A percentile compares a stretch with the other conserved stretches of the same genome.
Evolutionary conservation across 64 coral and sea anemone genomes (phyloP).

Genomic region (Stylophora pistillata): DNA sequence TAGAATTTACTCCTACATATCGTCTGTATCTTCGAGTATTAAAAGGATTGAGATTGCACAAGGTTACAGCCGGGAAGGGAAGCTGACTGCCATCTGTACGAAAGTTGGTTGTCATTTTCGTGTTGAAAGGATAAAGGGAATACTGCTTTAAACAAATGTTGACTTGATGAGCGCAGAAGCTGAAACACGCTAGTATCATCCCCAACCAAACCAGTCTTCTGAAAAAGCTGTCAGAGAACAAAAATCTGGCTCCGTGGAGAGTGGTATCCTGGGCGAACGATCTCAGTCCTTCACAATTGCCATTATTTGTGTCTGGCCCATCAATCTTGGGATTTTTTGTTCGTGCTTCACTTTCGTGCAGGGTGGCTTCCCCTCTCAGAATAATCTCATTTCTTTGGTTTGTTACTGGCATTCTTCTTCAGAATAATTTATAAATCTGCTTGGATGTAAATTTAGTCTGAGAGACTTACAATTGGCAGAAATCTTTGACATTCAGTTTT

Average conservation of each 20-base stretch:
- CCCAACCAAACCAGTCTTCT: slow-evolving; percentile 6
- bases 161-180: not conserved
- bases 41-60: slow-evolving; percentile 19
- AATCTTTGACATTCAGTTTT: too few relatives aligned
- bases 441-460: too few relatives aligned
- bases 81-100: not conserved
- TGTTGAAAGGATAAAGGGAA: not conserved
- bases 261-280: slow-evolving; percentile 16
- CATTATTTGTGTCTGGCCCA: not conserved
- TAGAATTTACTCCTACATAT: not conserved
- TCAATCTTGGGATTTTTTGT: not conserved
- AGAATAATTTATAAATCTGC: too few relatives aligned
- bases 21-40: not conserved
- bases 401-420: too few relatives aligned
- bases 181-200: not conserved
- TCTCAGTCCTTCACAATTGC: not conserved
- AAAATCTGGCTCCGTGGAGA: slow-evolving; percentile 11
- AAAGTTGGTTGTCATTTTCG: not conserved
- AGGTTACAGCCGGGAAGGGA: slow-evolving; percentile 25
- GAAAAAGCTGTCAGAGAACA: not conserved
- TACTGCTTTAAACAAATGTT: not conserved
- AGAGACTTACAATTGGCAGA: too few relatives aligned
- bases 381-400: not conserved
- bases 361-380: not conserved
- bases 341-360: not conserved